Evolutionary conservation across 2,797 vertebrate genomes (phyloP), one percentile per base, ranked within the genome.

Genomic region (Enteromius paludinosus): DNA sequence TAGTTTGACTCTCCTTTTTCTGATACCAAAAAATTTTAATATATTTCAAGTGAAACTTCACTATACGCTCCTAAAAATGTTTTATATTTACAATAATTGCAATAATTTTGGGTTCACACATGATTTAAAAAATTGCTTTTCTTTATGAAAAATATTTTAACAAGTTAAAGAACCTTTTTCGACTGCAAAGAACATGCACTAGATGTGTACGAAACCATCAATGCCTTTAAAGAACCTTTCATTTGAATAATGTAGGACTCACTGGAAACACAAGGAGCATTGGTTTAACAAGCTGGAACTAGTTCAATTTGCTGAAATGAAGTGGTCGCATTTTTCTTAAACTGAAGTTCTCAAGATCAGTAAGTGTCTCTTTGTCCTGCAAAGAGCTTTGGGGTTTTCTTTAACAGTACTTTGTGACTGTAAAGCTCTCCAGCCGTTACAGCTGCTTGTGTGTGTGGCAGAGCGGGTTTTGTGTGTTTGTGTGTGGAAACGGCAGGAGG

Each of bases 401-500:
- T 70, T 77, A 38, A 69, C 65, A 49, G 73, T 43, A 84, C 66
- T 45, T 66, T 81, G 78, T 79, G 81, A 86, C 68, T 79, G 87
- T 83, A 82, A 89, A 76, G 82, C 79, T 79, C 30, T 79, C 69
- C 56, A 52, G 82, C 80, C 64, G 84, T 59, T 64, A 52, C 43
- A 33, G 68, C 54, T 71, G 54, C 56, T 71, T 23, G 69, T 84
- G 77, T 74, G 77, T 79, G 74, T 72, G 47, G 71, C 73, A 25
- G 71, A 61, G 76, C 65, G 3, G 80, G 78, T 77, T 82, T 71
- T 84, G 49, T 49, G 76, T 56, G 84, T 72, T 75, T 65, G 87
- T 59, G 77, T 59, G 59, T 49, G 45, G 20, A 38, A 79, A 78
- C 87, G 70, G 87, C 78, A 84, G 85, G 87, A 72, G 82, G 72